These are phyloP conservation scores for Syritta pipiens DNA, from an alignment of 2,888 invertebrate species.

Conservation along the genomic window DNA sequence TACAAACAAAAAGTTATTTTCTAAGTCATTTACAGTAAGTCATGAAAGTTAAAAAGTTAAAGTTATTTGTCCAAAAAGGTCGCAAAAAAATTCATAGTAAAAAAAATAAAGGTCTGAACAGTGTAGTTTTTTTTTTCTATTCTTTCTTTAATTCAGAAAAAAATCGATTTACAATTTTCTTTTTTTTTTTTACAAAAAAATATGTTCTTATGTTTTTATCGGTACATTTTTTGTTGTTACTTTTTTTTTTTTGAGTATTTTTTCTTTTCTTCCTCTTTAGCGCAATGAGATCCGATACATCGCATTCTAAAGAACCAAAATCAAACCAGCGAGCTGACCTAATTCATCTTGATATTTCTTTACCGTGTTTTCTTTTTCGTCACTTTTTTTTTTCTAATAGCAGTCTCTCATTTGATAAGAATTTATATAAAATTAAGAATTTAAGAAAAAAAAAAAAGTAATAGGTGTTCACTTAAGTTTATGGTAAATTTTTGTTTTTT, in stretches of 20 bases:
- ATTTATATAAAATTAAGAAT: conserved; percentile 61
- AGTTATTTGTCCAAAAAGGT: conserved; percentile 43
- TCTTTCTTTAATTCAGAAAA: conserved; percentile 62
- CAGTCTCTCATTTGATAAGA: conserved; percentile 70
- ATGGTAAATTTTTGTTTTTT: conserved; percentile 13
- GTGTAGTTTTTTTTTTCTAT: conserved; percentile 31
- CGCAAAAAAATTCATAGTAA: conserved; percentile 8
- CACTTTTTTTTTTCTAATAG: conserved; percentile 73
- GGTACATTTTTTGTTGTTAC: conserved; percentile 41
- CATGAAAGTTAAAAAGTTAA: neutral
- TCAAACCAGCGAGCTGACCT: conserved; percentile 46
- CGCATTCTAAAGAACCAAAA: conserved; percentile 5
- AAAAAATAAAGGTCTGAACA: conserved; percentile 25
- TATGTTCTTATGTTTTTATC: conserved; percentile 42
- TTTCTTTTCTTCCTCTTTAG: conserved; percentile 3
- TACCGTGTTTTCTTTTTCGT: conserved; percentile 22
- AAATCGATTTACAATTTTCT: conserved; percentile 61
- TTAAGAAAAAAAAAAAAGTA: conserved; percentile 42
- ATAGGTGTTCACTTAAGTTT: conserved; percentile 36
- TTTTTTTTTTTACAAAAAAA: conserved; percentile 48
- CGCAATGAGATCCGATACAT: conserved; percentile 44
- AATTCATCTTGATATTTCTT: conserved; percentile 9
- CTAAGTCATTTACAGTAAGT: neutral
- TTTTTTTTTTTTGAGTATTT: conserved; percentile 10
- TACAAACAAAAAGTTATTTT: too few relatives aligned